phyloP scores from a whole-genome alignment of 2,797 vertebrate species.

The Molossus molossus region DNA sequence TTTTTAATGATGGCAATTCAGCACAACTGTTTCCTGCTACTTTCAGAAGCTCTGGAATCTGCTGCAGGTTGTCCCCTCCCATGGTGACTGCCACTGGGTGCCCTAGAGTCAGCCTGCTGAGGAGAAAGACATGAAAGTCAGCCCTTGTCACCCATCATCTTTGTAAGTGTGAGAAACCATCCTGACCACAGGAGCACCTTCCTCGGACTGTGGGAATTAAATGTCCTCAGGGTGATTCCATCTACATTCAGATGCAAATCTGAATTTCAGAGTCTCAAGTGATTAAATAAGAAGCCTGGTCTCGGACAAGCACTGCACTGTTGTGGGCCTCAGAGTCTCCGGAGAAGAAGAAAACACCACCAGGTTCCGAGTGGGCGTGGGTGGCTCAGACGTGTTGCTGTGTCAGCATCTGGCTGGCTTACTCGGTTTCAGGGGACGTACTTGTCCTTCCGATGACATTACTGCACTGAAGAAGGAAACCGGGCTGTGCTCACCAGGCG shows the following conservation, averaged over 20 bases:
- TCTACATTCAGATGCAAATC: constrained; percentile 10
- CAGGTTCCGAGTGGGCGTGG: background rate
- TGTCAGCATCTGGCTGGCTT: background rate
- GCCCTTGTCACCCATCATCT: background rate
- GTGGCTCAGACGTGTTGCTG: background rate
- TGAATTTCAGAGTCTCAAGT: background rate
- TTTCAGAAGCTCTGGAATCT: background rate
- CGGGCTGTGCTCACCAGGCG: background rate
- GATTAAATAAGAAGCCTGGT: background rate
- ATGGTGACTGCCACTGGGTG: background rate
- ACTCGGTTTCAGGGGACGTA: background rate
- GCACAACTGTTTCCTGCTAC: background rate
- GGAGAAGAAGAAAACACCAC: background rate
- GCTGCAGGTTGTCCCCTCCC: no score
- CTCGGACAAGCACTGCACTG: background rate
- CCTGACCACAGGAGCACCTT: background rate
- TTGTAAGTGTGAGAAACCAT: background rate
- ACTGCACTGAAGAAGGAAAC: background rate
- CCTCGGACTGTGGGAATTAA: background rate
- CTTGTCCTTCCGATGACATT: constrained; percentile 1
- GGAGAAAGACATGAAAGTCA: background rate
- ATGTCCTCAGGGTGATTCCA: background rate
- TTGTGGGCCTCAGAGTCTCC: background rate
- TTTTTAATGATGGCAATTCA: background rate
- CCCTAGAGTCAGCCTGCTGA: no score